Evolutionary conservation across 2,888 invertebrate species (phyloP).

Genomic region (Scotopteryx bipunctaria): DNA sequence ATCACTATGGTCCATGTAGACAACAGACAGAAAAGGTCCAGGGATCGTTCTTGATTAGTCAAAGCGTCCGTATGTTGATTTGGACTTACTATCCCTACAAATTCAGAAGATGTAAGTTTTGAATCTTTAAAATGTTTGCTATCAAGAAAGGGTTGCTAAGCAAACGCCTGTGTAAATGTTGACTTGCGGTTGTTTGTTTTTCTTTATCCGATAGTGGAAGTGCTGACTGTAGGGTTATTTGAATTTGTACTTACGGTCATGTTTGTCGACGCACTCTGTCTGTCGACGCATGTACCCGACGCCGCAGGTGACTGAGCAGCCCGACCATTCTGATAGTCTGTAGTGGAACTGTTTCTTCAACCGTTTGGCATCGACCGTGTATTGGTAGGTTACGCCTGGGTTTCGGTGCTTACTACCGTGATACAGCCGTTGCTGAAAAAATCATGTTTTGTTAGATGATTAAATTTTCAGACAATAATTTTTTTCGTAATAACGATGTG

Average conservation of each 20-base stretch:
- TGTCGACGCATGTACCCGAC: slow-evolving; percentile 86
- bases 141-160: neutral
- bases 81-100: no score
- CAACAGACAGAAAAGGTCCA: no score
- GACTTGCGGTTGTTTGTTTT: no score
- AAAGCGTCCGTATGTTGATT: no score
- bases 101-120: no score
- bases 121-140: neutral
- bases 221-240: no score
- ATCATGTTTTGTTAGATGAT: neutral
- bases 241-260: slow-evolving; percentile 57
- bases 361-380: slow-evolving; percentile 85
- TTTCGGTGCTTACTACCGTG: slow-evolving; percentile 87
- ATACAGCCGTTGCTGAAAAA: slow-evolving; percentile 84
- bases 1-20: no score
- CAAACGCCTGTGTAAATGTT: neutral
- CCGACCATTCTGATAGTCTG: slow-evolving; percentile 91
- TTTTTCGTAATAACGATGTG: no score
- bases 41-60: no score
- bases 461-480: no score
- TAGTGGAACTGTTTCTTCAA: slow-evolving; percentile 85
- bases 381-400: slow-evolving; percentile 92
- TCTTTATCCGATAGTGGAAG: no score
- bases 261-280: slow-evolving; percentile 65
- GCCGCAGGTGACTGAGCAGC: slow-evolving; percentile 91